Conservation (phyloP, 2,113 vertebrate species). For the Pipra filicauda region DNA sequence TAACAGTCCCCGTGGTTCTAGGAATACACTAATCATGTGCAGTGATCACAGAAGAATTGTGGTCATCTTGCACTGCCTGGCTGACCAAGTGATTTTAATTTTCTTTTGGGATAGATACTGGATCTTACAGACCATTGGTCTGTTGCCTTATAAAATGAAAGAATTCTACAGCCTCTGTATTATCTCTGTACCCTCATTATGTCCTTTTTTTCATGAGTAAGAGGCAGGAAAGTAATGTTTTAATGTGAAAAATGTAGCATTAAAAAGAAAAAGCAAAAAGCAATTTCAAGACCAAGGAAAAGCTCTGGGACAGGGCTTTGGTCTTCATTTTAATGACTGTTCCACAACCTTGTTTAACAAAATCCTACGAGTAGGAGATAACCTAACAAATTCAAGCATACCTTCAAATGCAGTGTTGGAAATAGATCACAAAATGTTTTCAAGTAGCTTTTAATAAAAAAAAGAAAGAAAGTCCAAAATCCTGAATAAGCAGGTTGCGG, state of each 20-base stretch:
- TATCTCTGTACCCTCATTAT: neutral
- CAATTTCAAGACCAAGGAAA: neutral
- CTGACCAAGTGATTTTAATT: constrained; percentile 26
- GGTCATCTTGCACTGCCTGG: neutral
- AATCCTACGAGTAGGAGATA: neutral
- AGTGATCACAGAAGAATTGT: neutral
- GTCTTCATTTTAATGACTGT: neutral
- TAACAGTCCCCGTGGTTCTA: neutral
- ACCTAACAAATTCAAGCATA: neutral
- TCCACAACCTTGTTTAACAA: neutral
- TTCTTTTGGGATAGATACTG: constrained; percentile 7
- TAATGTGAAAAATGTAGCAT: neutral
- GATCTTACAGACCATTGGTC: constrained; percentile 10
- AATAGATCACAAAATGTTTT: neutral
- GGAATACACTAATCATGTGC: neutral
- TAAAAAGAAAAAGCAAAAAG: neutral
- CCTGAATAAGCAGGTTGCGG: neutral
- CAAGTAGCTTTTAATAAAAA: neutral
- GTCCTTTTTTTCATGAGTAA: neutral
- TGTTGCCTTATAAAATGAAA: neutral
- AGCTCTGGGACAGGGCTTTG: neutral
- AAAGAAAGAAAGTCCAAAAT: neutral
- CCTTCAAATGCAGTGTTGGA: neutral
- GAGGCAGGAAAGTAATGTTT: neutral
- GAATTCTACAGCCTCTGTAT: neutral